phyloP scores from a whole-genome alignment of 1,140 invertebrate species.

The Drosophila obscura region DNA sequence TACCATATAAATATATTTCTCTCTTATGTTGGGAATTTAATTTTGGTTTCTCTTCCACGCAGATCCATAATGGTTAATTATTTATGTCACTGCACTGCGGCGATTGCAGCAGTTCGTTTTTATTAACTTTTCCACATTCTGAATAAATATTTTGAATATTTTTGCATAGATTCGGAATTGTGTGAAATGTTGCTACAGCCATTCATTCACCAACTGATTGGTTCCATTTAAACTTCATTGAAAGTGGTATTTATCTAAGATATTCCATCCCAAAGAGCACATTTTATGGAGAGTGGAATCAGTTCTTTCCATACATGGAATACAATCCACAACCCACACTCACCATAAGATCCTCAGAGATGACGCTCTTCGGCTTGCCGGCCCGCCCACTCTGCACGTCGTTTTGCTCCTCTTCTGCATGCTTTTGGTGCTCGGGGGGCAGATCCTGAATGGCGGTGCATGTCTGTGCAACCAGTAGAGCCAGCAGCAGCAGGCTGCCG shows the following conservation, averaged over 20 bases:
- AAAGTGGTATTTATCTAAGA: too few species aligned
- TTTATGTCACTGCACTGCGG: constrained; percentile 11
- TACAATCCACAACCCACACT: constrained; percentile 21
- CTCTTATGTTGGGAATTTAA: constrained; percentile 24
- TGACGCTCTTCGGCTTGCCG: constrained; percentile 14
- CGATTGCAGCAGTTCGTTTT: constrained; percentile 16
- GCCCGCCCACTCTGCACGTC: constrained; percentile 9
- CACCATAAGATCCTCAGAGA: constrained; percentile 63
- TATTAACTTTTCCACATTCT: constrained; percentile 17
- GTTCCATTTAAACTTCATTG: too few species aligned
- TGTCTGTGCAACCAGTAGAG: constrained; percentile 10
- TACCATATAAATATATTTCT: constrained; percentile 1
- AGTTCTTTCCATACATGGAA: too few species aligned
- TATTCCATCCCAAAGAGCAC: too few species aligned
- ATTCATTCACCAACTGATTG: too few species aligned
- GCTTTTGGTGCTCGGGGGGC: constrained; percentile 18
- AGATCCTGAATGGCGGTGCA: constrained; percentile 16
- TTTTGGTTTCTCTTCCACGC: constrained; percentile 9
- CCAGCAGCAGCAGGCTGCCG: constrained; percentile 14
- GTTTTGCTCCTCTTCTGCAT: constrained; percentile 1
- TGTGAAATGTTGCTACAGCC: background rate
- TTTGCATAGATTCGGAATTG: constrained; percentile 13
- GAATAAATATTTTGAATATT: constrained; percentile 19
- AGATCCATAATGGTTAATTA: constrained; percentile 30
- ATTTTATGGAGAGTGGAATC: too few species aligned